A percentile compares a stretch with the other conserved stretches of the same genome.
These are phyloP conservation scores for Spilarctia lutea DNA, from an alignment of 2,888 invertebrate genomes.

Conservation along the genomic window DNA sequence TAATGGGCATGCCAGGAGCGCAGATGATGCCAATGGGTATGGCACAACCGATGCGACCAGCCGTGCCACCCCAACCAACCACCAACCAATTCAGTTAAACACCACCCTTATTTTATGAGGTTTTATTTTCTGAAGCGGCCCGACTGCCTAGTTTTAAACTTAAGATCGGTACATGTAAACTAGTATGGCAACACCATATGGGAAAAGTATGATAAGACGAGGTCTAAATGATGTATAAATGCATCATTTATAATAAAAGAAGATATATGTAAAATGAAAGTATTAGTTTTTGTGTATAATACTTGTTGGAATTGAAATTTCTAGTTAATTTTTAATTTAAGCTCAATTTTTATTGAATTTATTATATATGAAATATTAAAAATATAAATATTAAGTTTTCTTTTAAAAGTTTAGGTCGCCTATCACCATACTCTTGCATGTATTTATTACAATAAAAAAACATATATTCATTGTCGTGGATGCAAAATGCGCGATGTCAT, in stretches of 20 bases:
- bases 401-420: slow-evolving; percentile 11
- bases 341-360: slow-evolving; percentile 47
- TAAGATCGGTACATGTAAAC: slow-evolving; percentile 26
- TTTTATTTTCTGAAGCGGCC: slow-evolving; percentile 46
- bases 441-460: not conserved
- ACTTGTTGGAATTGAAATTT: slow-evolving; percentile 50
- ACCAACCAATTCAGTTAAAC: slow-evolving; percentile 83
- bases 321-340: slow-evolving; percentile 36
- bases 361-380: slow-evolving; percentile 34
- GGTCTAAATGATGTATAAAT: slow-evolving; percentile 25
- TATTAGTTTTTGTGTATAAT: slow-evolving; percentile 30
- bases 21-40: slow-evolving; percentile 77
- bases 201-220: slow-evolving; percentile 22
- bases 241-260: slow-evolving; percentile 46
- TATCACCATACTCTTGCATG: not conserved
- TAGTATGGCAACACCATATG: slow-evolving; percentile 18
- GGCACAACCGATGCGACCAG: slow-evolving; percentile 77
- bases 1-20: slow-evolving; percentile 79
- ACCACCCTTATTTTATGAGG: slow-evolving; percentile 44
- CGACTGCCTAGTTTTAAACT: slow-evolving; percentile 42
- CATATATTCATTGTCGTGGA: slow-evolving; percentile 4
- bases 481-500: not conserved
- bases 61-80: slow-evolving; percentile 73
- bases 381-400: slow-evolving; percentile 30
- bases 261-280: slow-evolving; percentile 43